Evolutionary conservation across 2,888 invertebrate species (phyloP), one percentile per base, ranked within the genome.

Genomic region (Microchrysa polita): DNA sequence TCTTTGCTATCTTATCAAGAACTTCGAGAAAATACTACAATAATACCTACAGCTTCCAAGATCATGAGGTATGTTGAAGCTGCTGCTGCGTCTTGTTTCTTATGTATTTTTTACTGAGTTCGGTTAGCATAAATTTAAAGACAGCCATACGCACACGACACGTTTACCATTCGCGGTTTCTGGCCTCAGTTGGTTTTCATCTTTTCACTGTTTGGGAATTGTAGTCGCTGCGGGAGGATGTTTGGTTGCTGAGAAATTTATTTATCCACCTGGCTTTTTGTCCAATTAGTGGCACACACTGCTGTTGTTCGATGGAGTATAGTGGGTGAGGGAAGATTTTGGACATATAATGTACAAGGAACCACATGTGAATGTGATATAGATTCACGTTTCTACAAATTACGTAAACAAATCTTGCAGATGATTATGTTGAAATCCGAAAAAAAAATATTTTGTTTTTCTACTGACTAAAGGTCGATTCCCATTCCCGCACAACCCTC

Each of bases 251-350:
- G 69, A 57, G 65, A 72, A 74, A 74, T 72, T 74, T 74, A 74
- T 74, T 69, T 74, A 74, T 74, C 74, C 74, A 74, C 74, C 74
- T 74, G 74, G 74, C 65, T 72, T 7, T 34, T 7, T 20, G 67
- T 57, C 74, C 71, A 74, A 74, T 74, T 74, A 74, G 72, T 72
- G 52, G 34, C 23, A 44, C n/a, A n/a, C n/a, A n/a, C n/a, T n/a
- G n/a, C 18, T 55, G 55, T 27, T 27, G 23, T 44, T 63, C 61
- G 63, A 55, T 44, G 65, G 48, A 57, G 52, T 34, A 34, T 74
- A 55, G 12, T 16, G 18, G 52, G 20, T 34, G 59, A 7, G 2
- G 27, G 27, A 34, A 5, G 27, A 34, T 2, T 34, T 34, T 34
- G 27, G 27, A 34, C 27, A 34, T 7, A 34, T 7, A 34, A n/a